Percentiles rank a stretch among this genome's conserved stretches.
Conservation (phyloP, 2,113 vertebrate genomes). For the Crotalus viridis region DNA sequence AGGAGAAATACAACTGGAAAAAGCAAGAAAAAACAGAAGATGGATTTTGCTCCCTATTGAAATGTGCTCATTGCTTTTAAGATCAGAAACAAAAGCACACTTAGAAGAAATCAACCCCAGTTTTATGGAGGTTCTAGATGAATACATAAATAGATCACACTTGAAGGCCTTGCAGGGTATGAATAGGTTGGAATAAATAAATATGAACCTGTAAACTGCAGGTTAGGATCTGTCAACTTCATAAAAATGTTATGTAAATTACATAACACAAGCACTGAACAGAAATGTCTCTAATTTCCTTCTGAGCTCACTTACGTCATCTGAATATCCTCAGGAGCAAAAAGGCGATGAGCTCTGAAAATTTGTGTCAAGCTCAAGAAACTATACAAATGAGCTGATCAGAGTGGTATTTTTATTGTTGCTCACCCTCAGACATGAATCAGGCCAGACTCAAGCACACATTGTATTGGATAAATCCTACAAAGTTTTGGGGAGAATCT, state of each 20-base stretch:
- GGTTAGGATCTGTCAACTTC: background rate
- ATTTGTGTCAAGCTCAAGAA: background rate
- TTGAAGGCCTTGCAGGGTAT: background rate
- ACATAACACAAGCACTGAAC: background rate
- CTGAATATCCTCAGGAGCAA: background rate
- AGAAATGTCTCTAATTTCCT: background rate
- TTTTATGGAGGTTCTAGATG: background rate
- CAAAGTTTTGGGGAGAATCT: too few relatives aligned
- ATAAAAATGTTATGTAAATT: background rate
- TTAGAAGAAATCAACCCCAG: too few relatives aligned
- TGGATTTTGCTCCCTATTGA: background rate
- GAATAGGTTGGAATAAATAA: background rate
- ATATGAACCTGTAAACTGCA: background rate
- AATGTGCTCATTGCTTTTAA: background rate
- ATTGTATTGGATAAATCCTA: background rate
- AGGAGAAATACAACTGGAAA: background rate
- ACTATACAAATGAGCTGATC: background rate
- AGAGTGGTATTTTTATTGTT: background rate
- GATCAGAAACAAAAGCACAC: background rate
- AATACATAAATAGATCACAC: background rate
- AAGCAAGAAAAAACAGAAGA: background rate
- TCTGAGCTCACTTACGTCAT: background rate
- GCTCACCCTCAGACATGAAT: background rate
- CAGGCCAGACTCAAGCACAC: background rate
- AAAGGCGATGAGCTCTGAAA: background rate